Evolutionary conservation across 2,797 vertebrate species (phyloP).

Genomic region (Aphelocoma californica): DNA sequence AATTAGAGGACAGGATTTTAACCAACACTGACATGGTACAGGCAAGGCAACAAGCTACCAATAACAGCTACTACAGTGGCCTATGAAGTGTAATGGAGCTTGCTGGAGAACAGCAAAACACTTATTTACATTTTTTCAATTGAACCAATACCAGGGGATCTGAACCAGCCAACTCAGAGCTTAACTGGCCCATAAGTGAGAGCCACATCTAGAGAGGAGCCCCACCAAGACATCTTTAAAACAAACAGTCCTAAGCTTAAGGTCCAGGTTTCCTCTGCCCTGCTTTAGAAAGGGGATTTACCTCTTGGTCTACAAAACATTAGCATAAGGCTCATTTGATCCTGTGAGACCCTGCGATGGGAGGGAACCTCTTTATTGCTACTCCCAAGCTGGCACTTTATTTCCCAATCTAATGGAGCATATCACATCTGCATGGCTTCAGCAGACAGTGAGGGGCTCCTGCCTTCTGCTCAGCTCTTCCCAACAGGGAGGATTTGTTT

Average conservation of each 20-base stretch:
- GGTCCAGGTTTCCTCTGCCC: not conserved
- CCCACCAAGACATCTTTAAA: not conserved
- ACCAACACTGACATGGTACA: not conserved
- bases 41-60: conserved; percentile 7
- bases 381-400: conserved; percentile 22
- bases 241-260: not conserved
- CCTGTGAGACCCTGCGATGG: not conserved
- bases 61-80: not conserved
- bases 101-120: not conserved
- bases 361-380: conserved; percentile 2
- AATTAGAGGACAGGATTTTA: conserved; percentile 35
- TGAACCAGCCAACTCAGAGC: not conserved
- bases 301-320: not conserved
- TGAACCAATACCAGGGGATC: not conserved
- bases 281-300: not conserved
- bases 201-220: not conserved
- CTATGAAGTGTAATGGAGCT: not conserved
- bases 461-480: conserved; percentile 7
- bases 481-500: not conserved
- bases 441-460: not conserved
- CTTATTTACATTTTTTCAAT: not conserved
- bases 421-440: not conserved
- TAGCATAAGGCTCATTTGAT: conserved; percentile 13
- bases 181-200: not conserved
- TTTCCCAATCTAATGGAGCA: not conserved